Evolutionary conservation across 1,140 invertebrate genomes (phyloP).

Genomic region (Chironomus tepperi): DNA sequence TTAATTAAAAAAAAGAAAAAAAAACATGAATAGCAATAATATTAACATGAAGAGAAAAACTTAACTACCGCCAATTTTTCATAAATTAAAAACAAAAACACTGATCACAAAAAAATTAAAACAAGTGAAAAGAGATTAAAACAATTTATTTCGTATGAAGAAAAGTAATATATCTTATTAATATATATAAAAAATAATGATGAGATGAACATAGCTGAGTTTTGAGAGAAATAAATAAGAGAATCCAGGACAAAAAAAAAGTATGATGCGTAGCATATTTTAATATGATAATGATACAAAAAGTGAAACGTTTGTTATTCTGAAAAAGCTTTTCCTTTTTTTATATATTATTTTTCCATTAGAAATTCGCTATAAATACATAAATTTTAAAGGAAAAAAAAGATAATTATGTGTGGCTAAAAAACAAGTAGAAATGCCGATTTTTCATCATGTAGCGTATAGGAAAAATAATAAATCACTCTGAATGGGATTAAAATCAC

Average conservation of each 20-base stretch:
- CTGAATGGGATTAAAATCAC: too few relatives aligned
- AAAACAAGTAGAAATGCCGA: conserved; percentile 6
- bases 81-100: too few relatives aligned
- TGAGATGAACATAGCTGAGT: not conserved
- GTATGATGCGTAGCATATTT: not conserved
- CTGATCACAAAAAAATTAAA: not conserved
- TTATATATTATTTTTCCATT: not conserved
- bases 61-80: conserved; percentile 1
- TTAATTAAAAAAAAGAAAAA: not conserved
- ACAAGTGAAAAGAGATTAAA: too few relatives aligned
- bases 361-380: not conserved
- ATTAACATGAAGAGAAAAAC: not conserved
- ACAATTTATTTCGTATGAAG: too few relatives aligned
- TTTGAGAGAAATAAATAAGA: not conserved
- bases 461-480: not conserved
- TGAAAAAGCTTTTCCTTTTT: not conserved
- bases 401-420: not conserved
- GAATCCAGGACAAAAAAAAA: not conserved
- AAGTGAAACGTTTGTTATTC: not conserved
- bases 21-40: conserved; percentile 7
- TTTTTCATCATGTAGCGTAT: conserved; percentile 1
- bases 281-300: too few relatives aligned
- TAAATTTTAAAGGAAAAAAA: not conserved
- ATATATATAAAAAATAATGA: not conserved
- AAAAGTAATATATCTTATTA: too few relatives aligned